phyloP scores from a whole-genome alignment of 2,113 vertebrate species.

The Piprites chloris region DNA sequence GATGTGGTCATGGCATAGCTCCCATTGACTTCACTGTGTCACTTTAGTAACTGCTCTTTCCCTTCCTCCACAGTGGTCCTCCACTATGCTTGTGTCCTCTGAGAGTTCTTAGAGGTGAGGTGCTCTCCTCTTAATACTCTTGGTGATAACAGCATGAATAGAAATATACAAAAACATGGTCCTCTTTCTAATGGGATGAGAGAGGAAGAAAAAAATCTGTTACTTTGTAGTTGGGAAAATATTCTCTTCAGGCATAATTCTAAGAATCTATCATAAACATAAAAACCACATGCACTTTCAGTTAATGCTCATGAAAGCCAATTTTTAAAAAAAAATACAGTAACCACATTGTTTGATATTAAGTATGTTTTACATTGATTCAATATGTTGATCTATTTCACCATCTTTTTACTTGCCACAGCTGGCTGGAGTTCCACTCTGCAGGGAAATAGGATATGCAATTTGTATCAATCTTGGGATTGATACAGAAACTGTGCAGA shows the following conservation, averaged over 20 bases:
- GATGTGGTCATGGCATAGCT: not conserved
- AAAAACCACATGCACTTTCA: not conserved
- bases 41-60: not conserved
- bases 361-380: conserved; percentile 11
- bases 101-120: not conserved
- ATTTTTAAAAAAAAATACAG: not conserved
- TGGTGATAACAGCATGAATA: not conserved
- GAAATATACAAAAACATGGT: not conserved
- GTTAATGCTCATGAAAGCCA: not conserved
- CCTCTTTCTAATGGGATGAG: not conserved
- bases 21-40: not conserved
- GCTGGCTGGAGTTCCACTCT: not conserved
- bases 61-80: not conserved
- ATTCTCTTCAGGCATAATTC: not conserved
- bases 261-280: not conserved
- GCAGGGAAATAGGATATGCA: not conserved
- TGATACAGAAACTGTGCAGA: not conserved
- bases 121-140: not conserved
- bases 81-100: not conserved
- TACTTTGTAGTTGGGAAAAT: not conserved
- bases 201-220: not conserved
- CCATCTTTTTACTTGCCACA: not conserved
- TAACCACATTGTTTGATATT: not conserved
- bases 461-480: not conserved
- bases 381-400: conserved; percentile 2